A percentile compares a stretch with the other conserved stretches of the same genome.
Conservation (phyloP, 1,140 invertebrate species). For the Brachionus calyciflorus region DNA sequence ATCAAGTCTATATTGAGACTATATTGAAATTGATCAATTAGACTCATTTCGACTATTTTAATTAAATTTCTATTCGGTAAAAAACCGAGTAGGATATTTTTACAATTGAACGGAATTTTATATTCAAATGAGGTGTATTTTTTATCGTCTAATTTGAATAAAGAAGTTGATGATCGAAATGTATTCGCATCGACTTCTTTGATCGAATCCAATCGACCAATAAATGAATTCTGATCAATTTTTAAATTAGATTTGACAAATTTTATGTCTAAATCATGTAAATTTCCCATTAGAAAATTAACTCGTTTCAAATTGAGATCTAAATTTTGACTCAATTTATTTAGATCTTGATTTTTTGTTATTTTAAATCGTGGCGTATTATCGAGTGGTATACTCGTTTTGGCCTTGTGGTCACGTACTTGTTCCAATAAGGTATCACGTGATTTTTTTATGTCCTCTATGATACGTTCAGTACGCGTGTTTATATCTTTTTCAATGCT, state of each 20-base stretch:
- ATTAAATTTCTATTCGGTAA: background rate
- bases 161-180: background rate
- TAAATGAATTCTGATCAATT: slow-evolving; percentile 17
- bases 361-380: background rate
- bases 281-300: background rate
- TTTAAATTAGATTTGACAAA: slow-evolving; percentile 31
- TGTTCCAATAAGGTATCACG: background rate
- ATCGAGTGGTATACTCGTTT: background rate
- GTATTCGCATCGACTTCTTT: background rate
- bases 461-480: background rate
- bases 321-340: background rate
- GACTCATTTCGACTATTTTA: background rate
- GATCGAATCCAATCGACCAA: background rate
- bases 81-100: slow-evolving; percentile 7
- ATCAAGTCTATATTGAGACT: slow-evolving; percentile 21
- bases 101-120: slow-evolving; percentile 33
- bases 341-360: background rate
- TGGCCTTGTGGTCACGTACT: background rate
- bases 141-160: background rate
- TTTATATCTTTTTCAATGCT: slow-evolving; percentile 23
- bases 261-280: background rate
- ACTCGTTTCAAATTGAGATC: background rate
- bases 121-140: background rate
- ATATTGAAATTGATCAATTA: slow-evolving; percentile 21
- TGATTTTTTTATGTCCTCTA: background rate